Base-by-base conservation (phyloP, 2,113 vertebrate genomes). In the Chrysemys picta region DNA sequence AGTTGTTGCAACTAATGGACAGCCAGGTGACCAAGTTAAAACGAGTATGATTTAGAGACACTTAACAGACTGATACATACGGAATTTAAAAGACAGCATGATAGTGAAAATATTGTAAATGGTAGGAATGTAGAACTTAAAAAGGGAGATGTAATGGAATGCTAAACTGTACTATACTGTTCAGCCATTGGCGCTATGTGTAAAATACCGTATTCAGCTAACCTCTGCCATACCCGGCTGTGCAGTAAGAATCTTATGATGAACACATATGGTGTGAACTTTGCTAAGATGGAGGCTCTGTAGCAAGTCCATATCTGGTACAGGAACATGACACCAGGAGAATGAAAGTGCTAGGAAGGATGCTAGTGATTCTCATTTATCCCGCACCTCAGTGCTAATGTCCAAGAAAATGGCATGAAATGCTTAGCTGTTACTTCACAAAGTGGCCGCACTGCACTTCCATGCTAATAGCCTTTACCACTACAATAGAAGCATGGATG, bases 331-430 rank as follows among this genome's bases (percentile, higher is more conserved):
- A 59, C 27, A 27, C 5, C 57, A 29, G 27, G 45, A 49, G 84
- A 95, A 92, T 81, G 76, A 24, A 57, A 84, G 88, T 38, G 3
- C 9, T 80, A 72, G 3, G 47, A 72, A 52, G 59, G 3, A 93
- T 1, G 82, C 82, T 85, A 78, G 82, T 19, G 6, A 65, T 53
- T 72, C 82, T 89, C 12, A 0, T 82, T 91, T 89, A 50, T 57
- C 69, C 72, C 24, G 38, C 17, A n/a, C 38, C 4, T 95, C 3
- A 2, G 1, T 0, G 0, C 38, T 80, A 59, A 19, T 24, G 0
- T 27, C 31, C 62, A 6, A 53, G 45, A 8, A 80, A 75, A 62
- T 76, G 80, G 4, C 52, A 3, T 50, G 3, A 56, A 88, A 90
- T 82, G 29, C 85, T 95, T 45, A 80, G 5, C 53, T 83, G 21